Evolutionary conservation across 2,888 invertebrate genomes (phyloP).

Genomic region (Maniola hyperantus): DNA sequence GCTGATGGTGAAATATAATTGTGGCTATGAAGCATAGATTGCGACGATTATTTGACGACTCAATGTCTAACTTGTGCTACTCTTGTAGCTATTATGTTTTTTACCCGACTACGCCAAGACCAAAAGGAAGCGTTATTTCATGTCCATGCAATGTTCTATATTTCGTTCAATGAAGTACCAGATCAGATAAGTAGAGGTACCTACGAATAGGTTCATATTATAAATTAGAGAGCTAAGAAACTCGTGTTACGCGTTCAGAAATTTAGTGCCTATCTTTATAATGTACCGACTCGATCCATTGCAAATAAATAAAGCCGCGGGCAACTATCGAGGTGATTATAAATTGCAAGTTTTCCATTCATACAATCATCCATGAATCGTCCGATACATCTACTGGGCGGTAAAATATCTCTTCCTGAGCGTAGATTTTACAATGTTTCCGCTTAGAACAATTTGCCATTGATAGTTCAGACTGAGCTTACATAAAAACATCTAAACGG

Average conservation of each 20-base stretch:
- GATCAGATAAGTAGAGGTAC: conserved; percentile 7
- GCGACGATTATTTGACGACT: too few species aligned
- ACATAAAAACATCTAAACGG: conserved; percentile 30
- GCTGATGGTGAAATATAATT: too few species aligned
- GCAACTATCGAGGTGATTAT: conserved; percentile 23
- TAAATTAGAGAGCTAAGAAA: neutral
- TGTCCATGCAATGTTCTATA: neutral
- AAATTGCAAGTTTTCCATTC: conserved; percentile 29
- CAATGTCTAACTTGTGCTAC: too few species aligned
- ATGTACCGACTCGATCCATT: conserved; percentile 11
- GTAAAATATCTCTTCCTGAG: conserved; percentile 39
- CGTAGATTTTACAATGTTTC: conserved; percentile 39
- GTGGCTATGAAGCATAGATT: too few species aligned
- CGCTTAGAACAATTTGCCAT: conserved; percentile 43
- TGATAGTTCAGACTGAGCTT: conserved; percentile 22
- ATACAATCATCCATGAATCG: conserved; percentile 43
- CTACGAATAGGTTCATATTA: neutral
- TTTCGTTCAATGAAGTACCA: neutral
- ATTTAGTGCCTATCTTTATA: conserved; percentile 22
- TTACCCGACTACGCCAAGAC: too few species aligned
- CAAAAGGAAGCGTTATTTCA: too few species aligned
- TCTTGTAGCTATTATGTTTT: too few species aligned
- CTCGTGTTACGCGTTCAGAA: conserved; percentile 22
- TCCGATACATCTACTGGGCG: conserved; percentile 36
- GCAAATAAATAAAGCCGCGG: conserved; percentile 25